Conservation (phyloP, 2,797 vertebrate genomes). For the Dryobates pubescens region DNA sequence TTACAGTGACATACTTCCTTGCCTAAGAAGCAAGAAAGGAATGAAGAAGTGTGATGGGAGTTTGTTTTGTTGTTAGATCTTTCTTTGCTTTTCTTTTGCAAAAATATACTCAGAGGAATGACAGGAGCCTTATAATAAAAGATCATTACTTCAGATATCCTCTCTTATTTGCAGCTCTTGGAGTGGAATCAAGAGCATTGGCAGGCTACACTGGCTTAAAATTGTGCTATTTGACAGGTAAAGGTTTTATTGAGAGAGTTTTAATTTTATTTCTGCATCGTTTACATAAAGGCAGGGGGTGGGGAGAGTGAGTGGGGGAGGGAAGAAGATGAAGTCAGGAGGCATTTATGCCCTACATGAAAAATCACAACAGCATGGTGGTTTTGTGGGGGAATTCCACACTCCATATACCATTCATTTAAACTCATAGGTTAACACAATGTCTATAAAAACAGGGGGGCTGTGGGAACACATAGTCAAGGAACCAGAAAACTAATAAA, state of each 20-base stretch:
- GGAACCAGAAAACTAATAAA: not conserved
- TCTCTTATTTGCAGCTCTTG: slow-evolving; percentile 36
- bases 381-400: not conserved
- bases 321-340: not conserved
- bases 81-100: slow-evolving; percentile 29
- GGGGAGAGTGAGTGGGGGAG: not conserved
- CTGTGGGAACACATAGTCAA: not conserved
- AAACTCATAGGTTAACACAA: not conserved
- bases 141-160: slow-evolving; percentile 30
- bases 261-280: slow-evolving; percentile 38
- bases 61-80: slow-evolving; percentile 27
- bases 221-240: slow-evolving; percentile 44
- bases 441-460: not conserved
- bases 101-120: slow-evolving; percentile 29
- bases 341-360: not conserved
- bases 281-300: not conserved
- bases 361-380: not conserved
- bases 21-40: not conserved
- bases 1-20: not conserved
- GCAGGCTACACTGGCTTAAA: slow-evolving; percentile 11
- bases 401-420: not conserved
- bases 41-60: not conserved
- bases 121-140: slow-evolving; percentile 39
- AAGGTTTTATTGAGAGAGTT: slow-evolving; percentile 25
- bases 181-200: slow-evolving; percentile 35